These are phyloP conservation scores for Brachionus plicatilis DNA, from an alignment of 1,140 invertebrate genomes.

Conservation along the genomic window DNA sequence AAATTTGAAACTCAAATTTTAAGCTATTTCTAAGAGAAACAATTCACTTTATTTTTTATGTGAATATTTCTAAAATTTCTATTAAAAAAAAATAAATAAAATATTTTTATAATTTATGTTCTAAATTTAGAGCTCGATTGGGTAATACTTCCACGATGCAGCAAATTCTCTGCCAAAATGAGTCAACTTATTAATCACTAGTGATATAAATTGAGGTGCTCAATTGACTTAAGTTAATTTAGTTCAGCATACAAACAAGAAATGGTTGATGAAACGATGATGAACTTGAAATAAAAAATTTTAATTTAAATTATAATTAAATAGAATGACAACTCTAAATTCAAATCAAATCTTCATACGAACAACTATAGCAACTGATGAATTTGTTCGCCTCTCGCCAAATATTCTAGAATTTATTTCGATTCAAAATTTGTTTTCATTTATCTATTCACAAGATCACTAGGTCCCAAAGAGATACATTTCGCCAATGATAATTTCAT, in stretches of 20 bases:
- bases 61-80: no score
- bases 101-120: background rate
- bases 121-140: background rate
- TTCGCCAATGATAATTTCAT: background rate
- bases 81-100: background rate
- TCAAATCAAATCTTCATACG: background rate
- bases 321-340: background rate
- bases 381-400: background rate
- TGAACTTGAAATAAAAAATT: slow-evolving; percentile 1
- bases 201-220: background rate
- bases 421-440: background rate
- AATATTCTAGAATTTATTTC: background rate
- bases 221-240: background rate
- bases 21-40: no score
- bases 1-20: no score
- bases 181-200: background rate
- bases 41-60: no score
- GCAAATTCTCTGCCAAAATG: background rate
- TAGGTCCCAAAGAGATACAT: background rate
- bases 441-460: background rate
- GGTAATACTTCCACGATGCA: background rate
- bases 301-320: background rate
- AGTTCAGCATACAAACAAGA: background rate
- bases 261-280: background rate
- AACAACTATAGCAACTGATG: background rate